Base-by-base conservation (phyloP, 2,113 vertebrate genomes). In the Burhinus bistriatus region DNA sequence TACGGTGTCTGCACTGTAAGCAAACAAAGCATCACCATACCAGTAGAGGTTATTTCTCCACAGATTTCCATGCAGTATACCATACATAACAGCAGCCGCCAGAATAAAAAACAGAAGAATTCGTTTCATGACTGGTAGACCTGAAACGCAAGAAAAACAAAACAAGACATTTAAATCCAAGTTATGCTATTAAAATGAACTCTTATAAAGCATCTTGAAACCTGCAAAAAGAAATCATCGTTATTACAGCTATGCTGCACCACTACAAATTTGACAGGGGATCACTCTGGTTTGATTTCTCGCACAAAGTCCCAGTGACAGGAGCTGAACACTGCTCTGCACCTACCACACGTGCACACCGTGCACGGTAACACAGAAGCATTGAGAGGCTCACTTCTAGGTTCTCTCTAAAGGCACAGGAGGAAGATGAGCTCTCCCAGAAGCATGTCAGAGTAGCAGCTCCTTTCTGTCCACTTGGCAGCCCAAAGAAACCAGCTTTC, bases 31-130 rank as follows among this genome's bases (percentile, higher is more conserved):
- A 64, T 62, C n/a, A 55, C 55, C 87, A 32, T 97, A 98, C 97
- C 97, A 97, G 38, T 95, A 95, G 51, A 89, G 81, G 69, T 97
- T 97, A 83, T 91, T 96, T 78, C 93, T 96, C 97, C 97, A 97
- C 70, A 98, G 86, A 83, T 95, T 98, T 83, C 95, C 91, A 38
- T 97, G 97, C 68, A 98, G 94, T 62, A 98, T 95, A 45, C 78
- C 95, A 76, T 97, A 98, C 96, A 96, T 97, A 79, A 96, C 91
- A 84, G 90, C 95, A 89, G 97, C 97, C 87, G 91, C 97, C 96
- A 97, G 91, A 62, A 98, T 94, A 75, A 96, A 95, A 77, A 65
- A 2, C n/a, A 97, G 83, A 83, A 97, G 96, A 68, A 96, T 89
- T 91, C 97, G 94, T 96, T 87, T 97, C 97, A 97, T 98, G 97